Conservation (phyloP, 2,888 invertebrate genomes). For the Thereva nobilitata region DNA sequence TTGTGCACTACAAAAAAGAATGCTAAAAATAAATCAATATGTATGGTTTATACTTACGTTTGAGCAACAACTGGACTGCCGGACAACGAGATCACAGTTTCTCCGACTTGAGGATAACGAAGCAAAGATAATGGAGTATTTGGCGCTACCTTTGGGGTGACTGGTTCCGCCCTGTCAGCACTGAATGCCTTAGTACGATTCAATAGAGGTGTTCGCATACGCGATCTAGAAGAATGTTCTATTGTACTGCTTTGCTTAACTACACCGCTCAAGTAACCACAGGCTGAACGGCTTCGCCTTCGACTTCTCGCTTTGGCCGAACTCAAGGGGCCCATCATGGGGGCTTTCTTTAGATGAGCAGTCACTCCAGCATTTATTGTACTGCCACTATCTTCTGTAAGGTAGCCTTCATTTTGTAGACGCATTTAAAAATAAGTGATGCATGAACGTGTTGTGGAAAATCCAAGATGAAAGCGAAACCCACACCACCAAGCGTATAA, state of each 20-base stretch:
- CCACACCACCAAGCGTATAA: neutral
- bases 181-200: constrained; percentile 53
- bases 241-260: constrained; percentile 30
- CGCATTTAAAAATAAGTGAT: constrained; percentile 1
- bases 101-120: constrained; percentile 57
- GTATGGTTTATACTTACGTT: constrained; percentile 48
- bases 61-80: constrained; percentile 57
- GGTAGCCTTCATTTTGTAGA: constrained; percentile 52
- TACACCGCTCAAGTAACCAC: constrained; percentile 39
- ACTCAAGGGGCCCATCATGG: constrained; percentile 50
- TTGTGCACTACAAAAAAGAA: constrained; percentile 47
- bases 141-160: constrained; percentile 46
- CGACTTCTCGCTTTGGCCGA: constrained; percentile 54
- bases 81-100: constrained; percentile 54
- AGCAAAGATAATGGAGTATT: constrained; percentile 52
- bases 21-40: neutral
- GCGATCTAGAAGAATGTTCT: constrained; percentile 50
- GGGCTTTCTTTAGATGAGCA: constrained; percentile 46
- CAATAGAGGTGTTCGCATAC: constrained; percentile 51
- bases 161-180: constrained; percentile 50
- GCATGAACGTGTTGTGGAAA: constrained; percentile 11
- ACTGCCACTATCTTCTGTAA: constrained; percentile 57
- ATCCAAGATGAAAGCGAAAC: constrained; percentile 10
- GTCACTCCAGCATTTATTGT: constrained; percentile 39
- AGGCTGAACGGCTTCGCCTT: constrained; percentile 52